These are phyloP conservation scores for Pecten maximus DNA, from an alignment of 2,888 invertebrate species.

Conservation along the genomic window DNA sequence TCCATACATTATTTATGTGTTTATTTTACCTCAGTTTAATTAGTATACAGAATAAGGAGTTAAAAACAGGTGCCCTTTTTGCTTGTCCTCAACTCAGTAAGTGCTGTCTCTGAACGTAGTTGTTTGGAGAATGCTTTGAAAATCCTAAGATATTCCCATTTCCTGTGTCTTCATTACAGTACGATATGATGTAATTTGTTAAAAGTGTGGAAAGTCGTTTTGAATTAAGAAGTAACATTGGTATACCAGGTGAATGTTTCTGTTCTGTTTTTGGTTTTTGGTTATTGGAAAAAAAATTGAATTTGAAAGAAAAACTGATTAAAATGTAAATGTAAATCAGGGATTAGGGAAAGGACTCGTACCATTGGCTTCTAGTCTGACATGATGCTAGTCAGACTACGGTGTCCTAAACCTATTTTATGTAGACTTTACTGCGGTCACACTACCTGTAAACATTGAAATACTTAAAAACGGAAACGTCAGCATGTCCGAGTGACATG, in stretches of 20 bases:
- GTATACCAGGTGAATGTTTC: too few relatives aligned
- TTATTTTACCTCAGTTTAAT: too few relatives aligned
- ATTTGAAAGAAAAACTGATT: too few relatives aligned
- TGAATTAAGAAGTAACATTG: background rate
- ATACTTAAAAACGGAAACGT: background rate
- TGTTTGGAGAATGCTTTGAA: background rate
- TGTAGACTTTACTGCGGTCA: background rate
- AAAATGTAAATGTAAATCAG: too few relatives aligned
- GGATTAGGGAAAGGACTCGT: too few relatives aligned
- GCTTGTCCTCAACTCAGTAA: too few relatives aligned
- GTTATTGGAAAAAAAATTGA: too few relatives aligned
- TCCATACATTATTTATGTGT: too few relatives aligned
- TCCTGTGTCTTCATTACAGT: background rate
- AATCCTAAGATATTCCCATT: background rate
- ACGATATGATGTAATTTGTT: background rate
- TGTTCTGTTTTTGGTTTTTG: too few relatives aligned
- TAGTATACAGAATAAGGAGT: too few relatives aligned
- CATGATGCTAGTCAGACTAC: background rate
- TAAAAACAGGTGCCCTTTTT: too few relatives aligned
- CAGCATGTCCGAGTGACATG: background rate
- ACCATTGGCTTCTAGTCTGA: background rate
- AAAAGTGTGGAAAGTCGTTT: background rate
- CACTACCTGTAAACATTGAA: background rate
- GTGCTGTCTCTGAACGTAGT: too few relatives aligned
- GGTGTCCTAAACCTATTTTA: background rate